These are phyloP conservation scores for Mellivora capensis DNA, from an alignment of 2,113 vertebrate species.

Conservation along the genomic window DNA sequence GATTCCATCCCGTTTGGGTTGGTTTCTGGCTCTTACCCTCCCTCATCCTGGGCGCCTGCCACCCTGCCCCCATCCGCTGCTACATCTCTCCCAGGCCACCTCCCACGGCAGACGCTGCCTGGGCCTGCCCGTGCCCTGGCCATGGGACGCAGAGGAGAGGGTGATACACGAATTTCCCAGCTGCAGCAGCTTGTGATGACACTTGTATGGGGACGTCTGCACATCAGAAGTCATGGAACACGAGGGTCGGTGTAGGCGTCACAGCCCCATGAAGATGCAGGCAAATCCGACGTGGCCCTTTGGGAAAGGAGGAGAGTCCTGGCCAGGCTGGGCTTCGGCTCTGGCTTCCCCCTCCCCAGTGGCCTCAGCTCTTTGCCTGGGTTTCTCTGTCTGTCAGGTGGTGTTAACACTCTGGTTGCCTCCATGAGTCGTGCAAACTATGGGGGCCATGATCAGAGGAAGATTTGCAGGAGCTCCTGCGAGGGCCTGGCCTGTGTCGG, in stretches of 20 bases:
- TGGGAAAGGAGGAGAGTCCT: not conserved
- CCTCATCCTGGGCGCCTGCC: not conserved
- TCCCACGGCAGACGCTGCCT: too few relatives aligned
- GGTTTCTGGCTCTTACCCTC: not conserved
- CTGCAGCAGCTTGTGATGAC: not conserved
- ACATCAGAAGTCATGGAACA: not conserved
- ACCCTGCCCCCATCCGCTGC: not conserved
- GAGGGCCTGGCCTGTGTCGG: not conserved
- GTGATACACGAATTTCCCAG: rapidly evolving
- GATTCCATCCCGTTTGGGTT: not conserved
- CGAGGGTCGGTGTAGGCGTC: not conserved
- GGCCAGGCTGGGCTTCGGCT: not conserved
- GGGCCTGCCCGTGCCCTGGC: too few relatives aligned
- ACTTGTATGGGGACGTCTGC: rapidly evolving
- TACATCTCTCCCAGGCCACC: not conserved
- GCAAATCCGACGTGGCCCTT: not conserved
- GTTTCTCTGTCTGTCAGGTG: not conserved
- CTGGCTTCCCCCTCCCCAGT: not conserved
- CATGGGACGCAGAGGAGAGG: rapidly evolving
- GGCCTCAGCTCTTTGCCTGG: not conserved
- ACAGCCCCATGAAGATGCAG: not conserved
- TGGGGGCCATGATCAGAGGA: too few relatives aligned
- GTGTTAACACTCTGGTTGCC: not conserved
- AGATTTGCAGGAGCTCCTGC: not conserved
- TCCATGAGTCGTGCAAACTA: too few relatives aligned